These are phyloP conservation scores for Acromyrmex echinatior DNA, from an alignment of 1,140 invertebrate genomes.

Conservation along the genomic window DNA sequence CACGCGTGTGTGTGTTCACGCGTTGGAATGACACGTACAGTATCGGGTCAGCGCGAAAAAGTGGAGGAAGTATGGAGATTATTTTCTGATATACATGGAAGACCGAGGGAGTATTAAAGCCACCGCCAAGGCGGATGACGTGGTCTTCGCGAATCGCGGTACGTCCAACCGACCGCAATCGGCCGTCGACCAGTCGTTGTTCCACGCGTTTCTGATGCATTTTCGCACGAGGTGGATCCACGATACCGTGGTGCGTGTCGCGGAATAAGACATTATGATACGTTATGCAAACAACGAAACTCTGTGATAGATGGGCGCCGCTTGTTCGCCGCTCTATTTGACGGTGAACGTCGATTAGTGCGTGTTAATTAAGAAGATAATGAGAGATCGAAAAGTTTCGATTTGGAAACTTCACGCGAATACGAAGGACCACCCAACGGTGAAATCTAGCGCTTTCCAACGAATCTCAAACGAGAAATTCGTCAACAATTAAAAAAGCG, in stretches of 20 bases:
- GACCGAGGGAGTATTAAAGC: conserved; percentile 35
- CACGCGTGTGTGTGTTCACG: neutral
- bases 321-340: neutral
- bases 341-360: neutral
- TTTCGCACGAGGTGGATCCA: neutral
- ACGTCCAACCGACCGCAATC: conserved; percentile 40
- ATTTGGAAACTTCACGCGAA: conserved; percentile 11
- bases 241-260: neutral
- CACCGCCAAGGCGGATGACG: conserved; percentile 64
- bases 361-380: conserved; percentile 24
- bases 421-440: neutral
- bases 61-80: conserved; percentile 64
- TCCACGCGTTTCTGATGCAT: too few species aligned
- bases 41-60: conserved; percentile 32
- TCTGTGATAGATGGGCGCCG: neutral
- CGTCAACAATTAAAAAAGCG: neutral
- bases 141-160: conserved; percentile 38
- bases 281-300: conserved; percentile 18
- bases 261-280: conserved; percentile 12
- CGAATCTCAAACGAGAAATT: neutral
- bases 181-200: neutral
- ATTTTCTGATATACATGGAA: conserved; percentile 60
- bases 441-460: conserved; percentile 20
- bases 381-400: conserved; percentile 30
- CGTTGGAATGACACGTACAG: conserved; percentile 7